A percentile compares a stretch with the other conserved stretches of the same genome.
These are phyloP conservation scores for Anhinga rufa DNA, from an alignment of 2,113 vertebrate species.

Conservation along the genomic window DNA sequence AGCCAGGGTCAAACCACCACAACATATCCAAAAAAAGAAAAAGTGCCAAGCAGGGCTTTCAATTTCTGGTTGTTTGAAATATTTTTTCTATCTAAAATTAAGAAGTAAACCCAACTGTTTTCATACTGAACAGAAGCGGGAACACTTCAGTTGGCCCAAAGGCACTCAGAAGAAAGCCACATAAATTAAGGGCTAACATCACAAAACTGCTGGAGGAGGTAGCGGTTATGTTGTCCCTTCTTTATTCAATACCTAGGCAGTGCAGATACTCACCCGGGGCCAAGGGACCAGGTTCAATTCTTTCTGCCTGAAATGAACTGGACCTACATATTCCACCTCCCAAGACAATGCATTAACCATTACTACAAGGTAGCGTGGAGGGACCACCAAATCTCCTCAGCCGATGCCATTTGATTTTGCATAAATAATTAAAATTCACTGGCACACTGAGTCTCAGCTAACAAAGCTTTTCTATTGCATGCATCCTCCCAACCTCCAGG, in stretches of 20 bases:
- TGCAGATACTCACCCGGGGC: not conserved
- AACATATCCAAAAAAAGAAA: not conserved
- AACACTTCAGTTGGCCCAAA: not conserved
- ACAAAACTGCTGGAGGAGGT: not conserved
- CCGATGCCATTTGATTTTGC: not conserved
- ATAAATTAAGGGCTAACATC: not conserved
- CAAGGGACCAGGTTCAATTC: not conserved
- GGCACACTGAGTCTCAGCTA: not conserved
- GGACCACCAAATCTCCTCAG: not conserved
- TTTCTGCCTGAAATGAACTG: not conserved
- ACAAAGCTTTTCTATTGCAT: not conserved
- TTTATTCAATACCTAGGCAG: not conserved
- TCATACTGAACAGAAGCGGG: not conserved
- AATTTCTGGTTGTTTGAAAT: not conserved
- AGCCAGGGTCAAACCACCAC: too few relatives aligned
- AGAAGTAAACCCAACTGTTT: not conserved
- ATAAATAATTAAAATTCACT: slow-evolving; percentile 22
- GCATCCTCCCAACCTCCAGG: not conserved
- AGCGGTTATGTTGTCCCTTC: not conserved
- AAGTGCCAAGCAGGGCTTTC: not conserved
- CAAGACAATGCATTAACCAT: not conserved
- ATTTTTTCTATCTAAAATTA: not conserved
- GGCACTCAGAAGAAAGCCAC: not conserved
- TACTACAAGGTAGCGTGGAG: not conserved
- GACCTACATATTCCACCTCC: not conserved